phyloP scores from a whole-genome alignment of 2,113 vertebrate genomes.

The Corydoras maculifer region DNA sequence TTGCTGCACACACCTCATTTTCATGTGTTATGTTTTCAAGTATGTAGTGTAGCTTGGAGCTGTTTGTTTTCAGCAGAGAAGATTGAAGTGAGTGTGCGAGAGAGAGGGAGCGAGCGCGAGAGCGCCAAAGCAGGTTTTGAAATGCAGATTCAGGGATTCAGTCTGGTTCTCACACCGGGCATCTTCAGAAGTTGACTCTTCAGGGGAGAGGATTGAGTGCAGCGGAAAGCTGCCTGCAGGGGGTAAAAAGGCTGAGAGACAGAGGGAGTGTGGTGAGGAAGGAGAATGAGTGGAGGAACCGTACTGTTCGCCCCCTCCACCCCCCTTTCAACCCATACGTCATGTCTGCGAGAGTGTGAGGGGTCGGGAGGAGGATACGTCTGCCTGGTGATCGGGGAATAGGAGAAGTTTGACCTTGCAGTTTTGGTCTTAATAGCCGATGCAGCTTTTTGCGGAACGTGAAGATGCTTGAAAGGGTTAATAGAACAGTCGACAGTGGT shows the following conservation, averaged over 20 bases:
- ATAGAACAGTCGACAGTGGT: too few relatives aligned
- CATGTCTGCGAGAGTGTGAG: too few relatives aligned
- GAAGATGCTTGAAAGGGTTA: too few relatives aligned
- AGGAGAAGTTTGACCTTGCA: too few relatives aligned
- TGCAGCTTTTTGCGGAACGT: too few relatives aligned
- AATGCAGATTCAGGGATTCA: constrained; percentile 26
- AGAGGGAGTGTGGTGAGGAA: not conserved
- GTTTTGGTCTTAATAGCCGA: too few relatives aligned
- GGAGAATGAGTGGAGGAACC: not conserved
- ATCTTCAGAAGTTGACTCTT: constrained; percentile 25
- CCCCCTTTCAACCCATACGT: too few relatives aligned
- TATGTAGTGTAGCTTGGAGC: not conserved
- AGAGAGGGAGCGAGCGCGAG: constrained; percentile 4
- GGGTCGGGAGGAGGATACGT: too few relatives aligned
- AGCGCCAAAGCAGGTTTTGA: constrained; percentile 9
- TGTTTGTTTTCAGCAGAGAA: not conserved
- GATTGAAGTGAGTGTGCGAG: constrained; percentile 3
- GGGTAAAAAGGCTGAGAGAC: not conserved
- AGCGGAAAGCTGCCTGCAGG: constrained; percentile 16
- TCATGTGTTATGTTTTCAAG: not conserved
- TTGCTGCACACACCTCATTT: not conserved
- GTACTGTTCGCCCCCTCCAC: too few relatives aligned
- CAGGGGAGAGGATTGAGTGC: not conserved
- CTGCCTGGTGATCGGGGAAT: too few relatives aligned
- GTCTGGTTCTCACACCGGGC: constrained; percentile 16